A percentile compares a stretch with the other conserved stretches of the same genome.
Evolutionary conservation across 1,140 invertebrate species (phyloP).

Genomic region (Bombus sylvicola): DNA sequence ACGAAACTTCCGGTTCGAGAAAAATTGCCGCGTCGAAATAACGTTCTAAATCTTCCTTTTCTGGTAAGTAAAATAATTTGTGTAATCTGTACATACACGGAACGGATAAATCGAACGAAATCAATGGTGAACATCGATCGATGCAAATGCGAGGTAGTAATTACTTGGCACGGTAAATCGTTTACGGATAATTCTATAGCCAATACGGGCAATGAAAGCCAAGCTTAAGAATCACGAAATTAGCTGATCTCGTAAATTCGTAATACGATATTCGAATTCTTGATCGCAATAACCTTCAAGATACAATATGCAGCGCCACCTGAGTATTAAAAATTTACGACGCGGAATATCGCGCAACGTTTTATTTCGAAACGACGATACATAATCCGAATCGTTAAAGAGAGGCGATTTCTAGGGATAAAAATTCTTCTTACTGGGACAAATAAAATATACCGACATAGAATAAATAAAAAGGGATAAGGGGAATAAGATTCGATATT

Average conservation of each 20-base stretch:
- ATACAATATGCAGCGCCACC: neutral
- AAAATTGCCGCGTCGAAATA: too few relatives aligned
- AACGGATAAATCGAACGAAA: neutral
- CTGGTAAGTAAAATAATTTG: neutral
- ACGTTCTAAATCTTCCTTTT: too few relatives aligned
- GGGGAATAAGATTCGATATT: neutral
- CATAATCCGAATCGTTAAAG: neutral
- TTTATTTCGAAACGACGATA: neutral
- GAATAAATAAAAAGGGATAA: neutral
- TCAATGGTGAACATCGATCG: neutral
- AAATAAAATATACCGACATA: neutral
- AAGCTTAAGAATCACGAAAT: conserved; percentile 16
- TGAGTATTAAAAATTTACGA: conserved; percentile 17
- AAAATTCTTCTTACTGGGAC: neutral
- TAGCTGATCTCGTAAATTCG: conserved; percentile 10
- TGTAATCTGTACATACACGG: neutral
- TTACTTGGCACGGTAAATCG: too few relatives aligned
- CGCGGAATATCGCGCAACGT: neutral
- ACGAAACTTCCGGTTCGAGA: neutral
- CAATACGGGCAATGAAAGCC: neutral
- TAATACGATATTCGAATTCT: conserved; percentile 5
- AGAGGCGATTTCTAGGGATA: neutral
- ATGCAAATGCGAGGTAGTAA: neutral
- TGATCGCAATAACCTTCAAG: neutral
- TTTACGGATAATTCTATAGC: neutral